Percentiles rank a stretch among this genome's conserved stretches.
These are phyloP conservation scores for Silurus meridionalis DNA, from an alignment of 2,113 vertebrate species.

Conservation along the genomic window DNA sequence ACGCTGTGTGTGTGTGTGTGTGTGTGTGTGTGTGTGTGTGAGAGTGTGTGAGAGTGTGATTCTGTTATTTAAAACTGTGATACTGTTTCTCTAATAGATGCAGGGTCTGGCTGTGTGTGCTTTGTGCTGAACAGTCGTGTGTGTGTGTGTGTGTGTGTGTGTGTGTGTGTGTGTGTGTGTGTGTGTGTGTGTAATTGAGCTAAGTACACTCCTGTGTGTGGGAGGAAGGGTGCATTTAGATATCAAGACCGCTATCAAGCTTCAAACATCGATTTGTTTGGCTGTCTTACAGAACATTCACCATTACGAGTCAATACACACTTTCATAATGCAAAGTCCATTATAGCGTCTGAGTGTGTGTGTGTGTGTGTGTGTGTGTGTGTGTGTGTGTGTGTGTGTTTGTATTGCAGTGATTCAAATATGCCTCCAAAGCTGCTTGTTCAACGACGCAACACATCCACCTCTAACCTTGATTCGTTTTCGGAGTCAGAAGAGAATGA, in stretches of 20 bases:
- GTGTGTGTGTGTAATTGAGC: background rate
- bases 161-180: slow-evolving; percentile 6
- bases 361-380: slow-evolving; percentile 37
- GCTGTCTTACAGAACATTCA: background rate
- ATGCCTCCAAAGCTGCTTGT: slow-evolving; percentile 21
- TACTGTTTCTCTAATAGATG: background rate
- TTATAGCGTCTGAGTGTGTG: slow-evolving; percentile 15
- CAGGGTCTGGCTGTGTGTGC: background rate
- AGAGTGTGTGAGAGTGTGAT: too few species aligned
- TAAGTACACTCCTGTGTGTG: slow-evolving; percentile 23
- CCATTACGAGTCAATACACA: slow-evolving; percentile 13
- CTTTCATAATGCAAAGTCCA: background rate
- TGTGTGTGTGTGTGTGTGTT: too few species aligned
- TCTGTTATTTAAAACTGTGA: background rate
- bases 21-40: background rate
- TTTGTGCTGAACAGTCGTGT: background rate
- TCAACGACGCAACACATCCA: slow-evolving; percentile 57
- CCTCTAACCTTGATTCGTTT: slow-evolving; percentile 66
- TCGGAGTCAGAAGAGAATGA: slow-evolving; percentile 74
- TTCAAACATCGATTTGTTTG: slow-evolving; percentile 16
- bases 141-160: slow-evolving; percentile 25
- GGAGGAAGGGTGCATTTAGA: slow-evolving; percentile 28
- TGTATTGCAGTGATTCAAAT: slow-evolving; percentile 62
- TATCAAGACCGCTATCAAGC: slow-evolving; percentile 21
- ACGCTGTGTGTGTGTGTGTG: slow-evolving; percentile 26